Percentiles rank a stretch among this genome's conserved stretches.
These are phyloP conservation scores for Halcyon senegalensis DNA, from an alignment of 2,113 vertebrate genomes.

Conservation along the genomic window DNA sequence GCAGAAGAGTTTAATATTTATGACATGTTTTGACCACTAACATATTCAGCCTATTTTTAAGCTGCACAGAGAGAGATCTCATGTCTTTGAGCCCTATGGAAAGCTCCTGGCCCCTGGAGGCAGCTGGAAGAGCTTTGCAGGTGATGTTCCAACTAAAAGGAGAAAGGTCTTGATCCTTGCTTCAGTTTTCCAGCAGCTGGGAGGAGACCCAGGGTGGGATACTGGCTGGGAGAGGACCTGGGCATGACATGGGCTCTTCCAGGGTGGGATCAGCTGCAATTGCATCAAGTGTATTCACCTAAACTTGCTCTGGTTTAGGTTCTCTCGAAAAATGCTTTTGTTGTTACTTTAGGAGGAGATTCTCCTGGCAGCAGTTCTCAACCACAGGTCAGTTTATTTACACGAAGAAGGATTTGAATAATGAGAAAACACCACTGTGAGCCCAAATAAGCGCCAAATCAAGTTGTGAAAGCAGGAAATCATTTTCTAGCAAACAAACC, in stretches of 20 bases:
- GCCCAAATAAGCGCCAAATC: background rate
- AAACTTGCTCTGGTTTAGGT: background rate
- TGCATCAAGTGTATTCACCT: background rate
- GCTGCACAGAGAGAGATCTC: background rate
- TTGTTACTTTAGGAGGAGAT: background rate
- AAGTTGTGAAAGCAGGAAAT: background rate
- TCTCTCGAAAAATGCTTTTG: background rate
- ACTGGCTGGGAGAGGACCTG: background rate
- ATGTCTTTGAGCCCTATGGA: background rate
- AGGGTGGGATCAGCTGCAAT: background rate
- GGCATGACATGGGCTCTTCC: background rate
- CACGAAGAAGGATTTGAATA: background rate
- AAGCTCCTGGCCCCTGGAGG: background rate
- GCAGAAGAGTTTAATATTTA: constrained; percentile 29
- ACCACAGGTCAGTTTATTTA: background rate
- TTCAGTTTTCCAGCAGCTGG: background rate
- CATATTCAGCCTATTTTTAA: constrained; percentile 27
- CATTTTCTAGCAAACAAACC: background rate
- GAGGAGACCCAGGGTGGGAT: background rate
- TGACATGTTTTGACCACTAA: background rate
- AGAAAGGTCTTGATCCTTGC: background rate
- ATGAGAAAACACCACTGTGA: background rate
- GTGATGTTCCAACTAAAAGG: background rate
- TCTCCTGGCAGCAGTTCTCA: background rate
- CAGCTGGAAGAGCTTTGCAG: background rate